Conservation (phyloP, 2,113 vertebrate genomes). For the Sceloporus undulatus region DNA sequence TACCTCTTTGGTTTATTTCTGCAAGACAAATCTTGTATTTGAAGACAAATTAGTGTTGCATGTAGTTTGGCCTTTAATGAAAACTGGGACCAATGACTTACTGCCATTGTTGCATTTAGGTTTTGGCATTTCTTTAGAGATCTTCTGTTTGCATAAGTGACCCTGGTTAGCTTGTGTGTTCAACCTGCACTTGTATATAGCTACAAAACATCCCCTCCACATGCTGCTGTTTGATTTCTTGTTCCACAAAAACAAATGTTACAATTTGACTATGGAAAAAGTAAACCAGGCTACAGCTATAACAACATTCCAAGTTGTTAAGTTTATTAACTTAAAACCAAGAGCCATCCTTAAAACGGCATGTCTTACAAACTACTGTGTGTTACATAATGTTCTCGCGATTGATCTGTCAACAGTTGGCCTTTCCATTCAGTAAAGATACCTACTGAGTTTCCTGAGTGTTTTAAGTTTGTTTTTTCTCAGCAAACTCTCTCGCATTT, state of each 20-base stretch:
- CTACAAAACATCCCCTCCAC: constrained; percentile 7
- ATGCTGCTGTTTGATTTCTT: constrained; percentile 17
- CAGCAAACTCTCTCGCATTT: not conserved
- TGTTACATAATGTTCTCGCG: constrained; percentile 26
- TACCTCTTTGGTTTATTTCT: not conserved
- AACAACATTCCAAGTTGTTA: constrained; percentile 17
- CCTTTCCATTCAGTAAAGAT: not conserved
- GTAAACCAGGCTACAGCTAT: constrained; percentile 26
- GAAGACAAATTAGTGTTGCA: not conserved
- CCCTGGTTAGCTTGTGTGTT: not conserved
- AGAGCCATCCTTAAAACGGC: not conserved
- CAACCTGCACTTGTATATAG: not conserved
- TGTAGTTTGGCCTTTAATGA: not conserved
- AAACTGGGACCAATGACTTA: not conserved
- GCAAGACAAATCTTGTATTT: not conserved
- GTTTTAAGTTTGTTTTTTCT: not conserved
- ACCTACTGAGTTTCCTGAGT: constrained; percentile 5
- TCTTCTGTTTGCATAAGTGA: not conserved
- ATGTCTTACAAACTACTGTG: constrained; percentile 17
- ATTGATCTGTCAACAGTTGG: not conserved
- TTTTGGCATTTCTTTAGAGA: not conserved
- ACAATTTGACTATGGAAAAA: not conserved
- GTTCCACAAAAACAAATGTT: constrained; percentile 35
- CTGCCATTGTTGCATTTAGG: not conserved
- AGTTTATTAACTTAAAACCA: constrained; percentile 7